These are phyloP conservation scores for Cichlasoma orientale DNA, from an alignment of 2,797 vertebrate species.

Conservation along the genomic window DNA sequence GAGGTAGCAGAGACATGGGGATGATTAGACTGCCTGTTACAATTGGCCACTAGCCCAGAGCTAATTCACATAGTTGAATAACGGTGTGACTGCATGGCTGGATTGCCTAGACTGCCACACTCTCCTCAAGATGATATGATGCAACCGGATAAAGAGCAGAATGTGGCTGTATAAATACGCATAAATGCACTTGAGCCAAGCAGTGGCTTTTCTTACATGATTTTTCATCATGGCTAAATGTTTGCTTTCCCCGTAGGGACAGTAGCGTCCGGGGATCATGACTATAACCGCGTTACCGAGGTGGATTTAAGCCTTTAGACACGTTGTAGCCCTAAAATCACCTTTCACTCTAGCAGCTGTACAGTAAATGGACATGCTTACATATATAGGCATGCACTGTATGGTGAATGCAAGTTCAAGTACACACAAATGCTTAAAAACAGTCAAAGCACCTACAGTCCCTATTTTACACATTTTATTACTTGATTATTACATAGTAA, in stretches of 20 bases:
- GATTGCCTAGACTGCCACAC: constrained; percentile 52
- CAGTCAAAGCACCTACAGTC: neutral
- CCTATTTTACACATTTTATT: neutral
- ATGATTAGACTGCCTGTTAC: constrained; percentile 59
- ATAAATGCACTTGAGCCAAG: constrained; percentile 71
- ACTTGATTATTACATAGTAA: neutral
- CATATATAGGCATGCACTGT: constrained; percentile 6
- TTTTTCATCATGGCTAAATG: constrained; percentile 72
- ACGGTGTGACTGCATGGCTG: constrained; percentile 58
- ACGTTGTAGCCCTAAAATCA: constrained; percentile 60
- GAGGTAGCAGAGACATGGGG: constrained; percentile 42
- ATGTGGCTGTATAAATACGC: constrained; percentile 59
- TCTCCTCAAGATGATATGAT: constrained; percentile 72
- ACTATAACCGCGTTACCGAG: constrained; percentile 36
- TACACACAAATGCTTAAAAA: constrained; percentile 7
- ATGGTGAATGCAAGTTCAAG: constrained; percentile 32
- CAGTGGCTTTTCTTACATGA: constrained; percentile 60
- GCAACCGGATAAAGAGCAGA: constrained; percentile 71
- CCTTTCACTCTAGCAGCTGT: constrained; percentile 33
- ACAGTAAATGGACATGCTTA: constrained; percentile 33
- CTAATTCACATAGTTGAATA: constrained; percentile 64
- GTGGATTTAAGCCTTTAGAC: constrained; percentile 58
- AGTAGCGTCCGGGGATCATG: constrained; percentile 49
- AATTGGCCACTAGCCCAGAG: constrained; percentile 67
- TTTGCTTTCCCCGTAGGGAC: constrained; percentile 60